phyloP scores from a whole-genome alignment of 2,888 invertebrate genomes.

The Allacma fusca region DNA sequence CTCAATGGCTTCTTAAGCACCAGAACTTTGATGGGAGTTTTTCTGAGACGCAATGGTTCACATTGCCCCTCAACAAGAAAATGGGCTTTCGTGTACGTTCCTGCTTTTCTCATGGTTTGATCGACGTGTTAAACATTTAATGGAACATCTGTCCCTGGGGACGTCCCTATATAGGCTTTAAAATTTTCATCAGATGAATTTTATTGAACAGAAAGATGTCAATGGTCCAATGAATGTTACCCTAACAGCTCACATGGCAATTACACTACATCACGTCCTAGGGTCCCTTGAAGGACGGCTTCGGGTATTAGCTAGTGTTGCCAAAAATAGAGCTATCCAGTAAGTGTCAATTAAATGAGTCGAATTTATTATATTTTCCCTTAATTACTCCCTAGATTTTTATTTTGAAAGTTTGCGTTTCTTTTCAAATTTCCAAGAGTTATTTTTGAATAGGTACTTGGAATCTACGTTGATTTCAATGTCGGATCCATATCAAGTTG shows the following conservation, averaged over 20 bases:
- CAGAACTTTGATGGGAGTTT: slow-evolving; percentile 64
- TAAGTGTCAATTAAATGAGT: slow-evolving; percentile 35
- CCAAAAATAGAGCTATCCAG: slow-evolving; percentile 62
- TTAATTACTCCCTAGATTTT: no score
- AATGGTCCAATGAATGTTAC: slow-evolving; percentile 63
- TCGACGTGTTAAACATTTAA: no score
- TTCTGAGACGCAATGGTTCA: slow-evolving; percentile 56
- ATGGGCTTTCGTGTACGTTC: slow-evolving; percentile 59
- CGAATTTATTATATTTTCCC: no score
- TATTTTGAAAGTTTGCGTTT: no score
- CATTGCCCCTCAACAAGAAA: slow-evolving; percentile 61
- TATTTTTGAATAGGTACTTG: slow-evolving; percentile 62
- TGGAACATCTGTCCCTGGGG: not conserved
- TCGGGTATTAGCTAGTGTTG: slow-evolving; percentile 62
- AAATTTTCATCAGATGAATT: not conserved
- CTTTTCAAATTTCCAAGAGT: no score
- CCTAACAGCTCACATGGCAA: slow-evolving; percentile 68
- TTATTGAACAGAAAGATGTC: slow-evolving; percentile 38
- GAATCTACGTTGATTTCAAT: slow-evolving; percentile 63
- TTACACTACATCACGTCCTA: slow-evolving; percentile 65
- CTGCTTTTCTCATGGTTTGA: no score
- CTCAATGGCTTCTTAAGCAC: slow-evolving; percentile 63
- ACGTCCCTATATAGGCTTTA: no score
- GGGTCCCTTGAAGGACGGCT: slow-evolving; percentile 64
- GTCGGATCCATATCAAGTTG: slow-evolving; percentile 66